Evolutionary conservation across 2,797 vertebrate genomes (phyloP).

Genomic region (Etheostoma nigrum): DNA sequence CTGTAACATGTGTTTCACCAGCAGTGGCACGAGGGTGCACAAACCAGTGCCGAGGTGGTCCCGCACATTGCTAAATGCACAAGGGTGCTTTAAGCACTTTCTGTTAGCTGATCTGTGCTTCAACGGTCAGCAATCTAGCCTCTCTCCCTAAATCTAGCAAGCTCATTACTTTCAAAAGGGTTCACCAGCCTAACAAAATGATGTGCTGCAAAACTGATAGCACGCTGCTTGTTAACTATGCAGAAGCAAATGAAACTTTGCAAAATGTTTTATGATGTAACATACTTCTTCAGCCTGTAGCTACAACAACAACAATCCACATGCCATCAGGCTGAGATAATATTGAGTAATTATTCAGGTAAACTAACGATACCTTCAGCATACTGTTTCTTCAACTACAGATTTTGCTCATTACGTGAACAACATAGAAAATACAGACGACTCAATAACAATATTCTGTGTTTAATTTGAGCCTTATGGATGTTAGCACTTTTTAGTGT

Average conservation of each 20-base stretch:
- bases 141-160: slow-evolving; percentile 31
- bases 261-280: slow-evolving; percentile 46
- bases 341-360: slow-evolving; percentile 55
- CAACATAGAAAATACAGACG: slow-evolving; percentile 46
- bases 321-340: slow-evolving; percentile 41
- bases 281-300: slow-evolving; percentile 40
- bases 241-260: slow-evolving; percentile 20
- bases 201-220: slow-evolving; percentile 20
- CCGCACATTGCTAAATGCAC: slow-evolving; percentile 55
- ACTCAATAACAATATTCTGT: slow-evolving; percentile 42
- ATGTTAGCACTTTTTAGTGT: slow-evolving; percentile 49
- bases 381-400: slow-evolving; percentile 19
- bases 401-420: slow-evolving; percentile 35
- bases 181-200: slow-evolving; percentile 24
- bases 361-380: slow-evolving; percentile 31
- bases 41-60: slow-evolving; percentile 46
- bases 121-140: slow-evolving; percentile 39
- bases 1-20: slow-evolving; percentile 49
- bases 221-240: slow-evolving; percentile 19
- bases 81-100: slow-evolving; percentile 59
- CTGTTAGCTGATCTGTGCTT: slow-evolving; percentile 47
- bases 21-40: slow-evolving; percentile 60
- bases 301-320: slow-evolving; percentile 50
- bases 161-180: slow-evolving; percentile 39
- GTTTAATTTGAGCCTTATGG: slow-evolving; percentile 56